Evolutionary conservation across 2,797 vertebrate genomes (phyloP).

Genomic region (Syngnathus acus): DNA sequence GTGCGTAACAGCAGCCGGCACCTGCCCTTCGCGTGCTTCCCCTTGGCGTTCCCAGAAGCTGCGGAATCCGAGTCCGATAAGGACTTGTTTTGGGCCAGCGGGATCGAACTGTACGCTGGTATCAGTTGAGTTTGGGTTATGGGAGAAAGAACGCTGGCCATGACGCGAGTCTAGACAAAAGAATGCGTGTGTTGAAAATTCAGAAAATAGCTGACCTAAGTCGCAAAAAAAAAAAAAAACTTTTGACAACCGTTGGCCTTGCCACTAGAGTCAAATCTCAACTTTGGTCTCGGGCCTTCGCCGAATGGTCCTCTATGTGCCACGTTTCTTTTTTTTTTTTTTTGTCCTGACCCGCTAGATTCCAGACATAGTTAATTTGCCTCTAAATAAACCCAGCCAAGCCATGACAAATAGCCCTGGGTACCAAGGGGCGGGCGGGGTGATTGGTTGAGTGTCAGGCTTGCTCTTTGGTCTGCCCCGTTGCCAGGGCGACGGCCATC

Average conservation of each 20-base stretch:
- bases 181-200: conserved; percentile 68
- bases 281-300: conserved; percentile 6
- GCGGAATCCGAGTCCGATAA: conserved; percentile 52
- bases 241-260: neutral
- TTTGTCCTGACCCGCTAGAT: conserved; percentile 64
- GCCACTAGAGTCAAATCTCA: conserved; percentile 4
- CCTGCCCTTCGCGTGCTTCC: conserved; percentile 39
- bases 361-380: conserved; percentile 79
- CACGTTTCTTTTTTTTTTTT: conserved; percentile 26
- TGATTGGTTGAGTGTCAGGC: conserved; percentile 66
- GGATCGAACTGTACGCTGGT: conserved; percentile 48
- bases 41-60: conserved; percentile 35
- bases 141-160: conserved; percentile 55
- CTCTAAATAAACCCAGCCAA: conserved; percentile 77
- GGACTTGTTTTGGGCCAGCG: conserved; percentile 34
- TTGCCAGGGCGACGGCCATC: conserved; percentile 65
- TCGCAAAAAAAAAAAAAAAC: neutral
- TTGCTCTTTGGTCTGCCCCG: conserved; percentile 70
- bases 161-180: conserved; percentile 68
- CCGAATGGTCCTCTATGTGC: conserved; percentile 48
- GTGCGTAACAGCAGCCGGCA: conserved; percentile 60
- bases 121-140: conserved; percentile 49
- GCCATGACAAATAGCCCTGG: conserved; percentile 76
- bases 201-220: neutral
- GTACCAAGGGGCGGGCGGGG: conserved; percentile 45